phyloP scores from a whole-genome alignment of 2,888 invertebrate species.

The Chesias legatella region DNA sequence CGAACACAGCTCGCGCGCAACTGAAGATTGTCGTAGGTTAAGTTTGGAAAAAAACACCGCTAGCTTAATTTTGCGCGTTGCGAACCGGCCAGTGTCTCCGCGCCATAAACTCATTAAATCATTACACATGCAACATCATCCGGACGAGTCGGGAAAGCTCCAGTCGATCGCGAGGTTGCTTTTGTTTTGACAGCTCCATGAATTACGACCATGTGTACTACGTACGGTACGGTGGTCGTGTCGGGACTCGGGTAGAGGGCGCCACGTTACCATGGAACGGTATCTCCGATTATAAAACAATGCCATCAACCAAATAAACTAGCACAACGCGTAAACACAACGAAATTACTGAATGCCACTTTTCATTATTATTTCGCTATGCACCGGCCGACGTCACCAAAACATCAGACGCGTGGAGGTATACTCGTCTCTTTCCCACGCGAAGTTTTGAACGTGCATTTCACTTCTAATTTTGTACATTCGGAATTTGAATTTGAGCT shows the following conservation, averaged over 20 bases:
- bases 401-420: constrained; percentile 57
- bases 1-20: constrained; percentile 73
- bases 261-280: constrained; percentile 41
- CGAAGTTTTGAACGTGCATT: constrained; percentile 47
- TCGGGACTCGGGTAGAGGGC: constrained; percentile 56
- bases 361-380: constrained; percentile 79
- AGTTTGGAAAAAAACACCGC: constrained; percentile 72
- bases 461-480: constrained; percentile 60
- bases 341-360: constrained; percentile 78
- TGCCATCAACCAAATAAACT: constrained; percentile 67
- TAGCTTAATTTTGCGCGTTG: constrained; percentile 71
- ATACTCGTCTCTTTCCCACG: constrained; percentile 64
- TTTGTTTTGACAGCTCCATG: constrained; percentile 70
- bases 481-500: constrained; percentile 50
- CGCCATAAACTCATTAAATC: constrained; percentile 51
- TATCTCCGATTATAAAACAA: constrained; percentile 39
- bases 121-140: constrained; percentile 36
- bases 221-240: no score
- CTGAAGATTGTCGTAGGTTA: constrained; percentile 77
- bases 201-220: constrained; percentile 51
- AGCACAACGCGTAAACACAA: constrained; percentile 79
- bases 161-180: constrained; percentile 40
- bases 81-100: constrained; percentile 50
- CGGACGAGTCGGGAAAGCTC: constrained; percentile 28
- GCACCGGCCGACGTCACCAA: constrained; percentile 73